Evolutionary conservation across 2,113 vertebrate species (phyloP).

Genomic region (Zosterops lateralis): DNA sequence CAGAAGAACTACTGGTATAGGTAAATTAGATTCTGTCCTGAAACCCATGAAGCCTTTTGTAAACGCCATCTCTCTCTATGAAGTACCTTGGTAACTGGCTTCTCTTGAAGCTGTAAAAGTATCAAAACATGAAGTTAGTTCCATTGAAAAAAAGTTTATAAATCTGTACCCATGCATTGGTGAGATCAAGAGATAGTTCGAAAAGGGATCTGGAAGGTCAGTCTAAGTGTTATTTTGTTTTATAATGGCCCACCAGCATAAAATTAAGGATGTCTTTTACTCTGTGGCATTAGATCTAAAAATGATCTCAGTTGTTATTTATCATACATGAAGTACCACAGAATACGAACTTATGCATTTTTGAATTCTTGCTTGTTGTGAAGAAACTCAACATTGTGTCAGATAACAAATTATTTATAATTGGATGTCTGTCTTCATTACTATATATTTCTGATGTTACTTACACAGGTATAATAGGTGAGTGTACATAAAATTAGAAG

Average conservation of each 20-base stretch:
- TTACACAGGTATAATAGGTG: not conserved
- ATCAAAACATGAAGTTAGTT: not conserved
- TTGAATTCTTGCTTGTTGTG: not conserved
- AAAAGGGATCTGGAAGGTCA: not conserved
- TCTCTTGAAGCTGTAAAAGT: not conserved
- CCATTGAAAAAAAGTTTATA: not conserved
- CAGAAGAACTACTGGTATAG: not conserved
- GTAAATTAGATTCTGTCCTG: not conserved
- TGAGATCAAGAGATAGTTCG: not conserved
- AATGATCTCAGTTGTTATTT: not conserved
- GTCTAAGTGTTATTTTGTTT: not conserved
- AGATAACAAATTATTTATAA: not conserved
- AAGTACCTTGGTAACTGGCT: not conserved
- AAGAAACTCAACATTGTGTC: not conserved
- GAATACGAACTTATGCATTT: not conserved
- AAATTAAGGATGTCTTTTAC: not conserved
- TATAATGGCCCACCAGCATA: not conserved
- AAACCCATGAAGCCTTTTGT: not conserved
- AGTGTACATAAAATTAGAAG: not conserved
- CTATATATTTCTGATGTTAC: not conserved
- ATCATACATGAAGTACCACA: not conserved
- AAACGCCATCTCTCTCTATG: not conserved
- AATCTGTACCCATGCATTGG: not conserved
- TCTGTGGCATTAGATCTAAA: not conserved
- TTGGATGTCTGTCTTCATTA: not conserved